Conservation (phyloP, 2,888 invertebrate species). For the Nymphalis urticae region DNA sequence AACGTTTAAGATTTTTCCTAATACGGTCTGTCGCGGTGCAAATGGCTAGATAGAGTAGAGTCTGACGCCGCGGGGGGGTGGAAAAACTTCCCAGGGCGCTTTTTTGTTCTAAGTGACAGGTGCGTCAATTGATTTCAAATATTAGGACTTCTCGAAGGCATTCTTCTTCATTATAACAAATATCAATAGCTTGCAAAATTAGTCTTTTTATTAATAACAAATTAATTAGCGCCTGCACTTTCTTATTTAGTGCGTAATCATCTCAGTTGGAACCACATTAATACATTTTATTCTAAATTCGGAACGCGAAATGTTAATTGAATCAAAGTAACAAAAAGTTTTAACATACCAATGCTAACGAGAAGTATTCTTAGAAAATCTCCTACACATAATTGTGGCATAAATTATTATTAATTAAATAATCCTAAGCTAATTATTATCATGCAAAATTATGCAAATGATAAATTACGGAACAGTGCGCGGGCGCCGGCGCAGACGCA, state of each 20-base stretch:
- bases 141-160: background rate
- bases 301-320: slow-evolving; percentile 5
- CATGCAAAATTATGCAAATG: slow-evolving; percentile 8
- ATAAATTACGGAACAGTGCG: background rate
- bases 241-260: background rate
- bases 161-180: too few relatives aligned
- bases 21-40: slow-evolving; percentile 17
- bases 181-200: too few relatives aligned
- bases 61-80: background rate
- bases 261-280: background rate
- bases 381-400: slow-evolving; percentile 4
- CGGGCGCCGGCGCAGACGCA: slow-evolving; percentile 1
- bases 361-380: slow-evolving; percentile 6
- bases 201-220: too few relatives aligned
- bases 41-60: slow-evolving; percentile 3
- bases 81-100: slow-evolving; percentile 1
- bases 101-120: slow-evolving; percentile 1
- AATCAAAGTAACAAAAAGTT: slow-evolving; percentile 12
- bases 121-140: background rate
- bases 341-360: slow-evolving; percentile 9
- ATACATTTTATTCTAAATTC: background rate
- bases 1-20: slow-evolving; percentile 22
- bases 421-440: slow-evolving; percentile 1
- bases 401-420: slow-evolving; percentile 13
- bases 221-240: background rate